Evolutionary conservation across 2,888 invertebrate genomes (phyloP), one percentile per base, ranked within the genome.

Genomic region (Cinara cedri): DNA sequence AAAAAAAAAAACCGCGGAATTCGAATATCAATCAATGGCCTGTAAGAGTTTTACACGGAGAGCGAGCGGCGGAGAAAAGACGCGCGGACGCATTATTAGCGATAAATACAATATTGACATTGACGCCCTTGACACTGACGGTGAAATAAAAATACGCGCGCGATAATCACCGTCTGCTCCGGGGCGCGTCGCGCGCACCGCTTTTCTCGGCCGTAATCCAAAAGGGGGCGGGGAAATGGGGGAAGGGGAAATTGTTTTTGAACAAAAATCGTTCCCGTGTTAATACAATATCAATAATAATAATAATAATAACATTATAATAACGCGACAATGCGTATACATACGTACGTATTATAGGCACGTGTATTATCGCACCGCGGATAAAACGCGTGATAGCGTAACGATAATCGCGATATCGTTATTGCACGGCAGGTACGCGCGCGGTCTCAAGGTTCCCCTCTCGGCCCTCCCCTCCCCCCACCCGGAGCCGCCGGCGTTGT

Each of bases 121-220:
- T 19, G 11, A 4, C 44, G 71, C 16, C 71, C 71, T 71, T 71
- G 71, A 71, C 71, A 71, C 44, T 71, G 71, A 71, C 71, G 16
- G n/a, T 34, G 6, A 34, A 34, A 34, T 34, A 34, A 34, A 4
- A 6, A 13, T 42, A 63, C 63, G 42, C 44, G 63, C 13, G 42
- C 66, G 10, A 9, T n/a, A 51, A 34, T 34, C n/a, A n/a, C 34
- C 34, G 34, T 34, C 34, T 34, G 34, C 34, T 34, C 34, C 34
- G 34, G 34, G 34, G 3, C 34, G 6, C 34, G n/a, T n/a, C n/a
- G 6, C 34, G 34, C 34, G 34, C 3, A 34, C 34, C 34, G 6
- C 34, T 34, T 34, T 34, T 34, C 34, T 34, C 34, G 34, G 6
- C 34, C 34, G 34, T 6, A 34, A 34, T 4, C 34, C 3, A 34